Base-by-base conservation (phyloP, 2,113 vertebrate species). In the Lophochroa leadbeateri region DNA sequence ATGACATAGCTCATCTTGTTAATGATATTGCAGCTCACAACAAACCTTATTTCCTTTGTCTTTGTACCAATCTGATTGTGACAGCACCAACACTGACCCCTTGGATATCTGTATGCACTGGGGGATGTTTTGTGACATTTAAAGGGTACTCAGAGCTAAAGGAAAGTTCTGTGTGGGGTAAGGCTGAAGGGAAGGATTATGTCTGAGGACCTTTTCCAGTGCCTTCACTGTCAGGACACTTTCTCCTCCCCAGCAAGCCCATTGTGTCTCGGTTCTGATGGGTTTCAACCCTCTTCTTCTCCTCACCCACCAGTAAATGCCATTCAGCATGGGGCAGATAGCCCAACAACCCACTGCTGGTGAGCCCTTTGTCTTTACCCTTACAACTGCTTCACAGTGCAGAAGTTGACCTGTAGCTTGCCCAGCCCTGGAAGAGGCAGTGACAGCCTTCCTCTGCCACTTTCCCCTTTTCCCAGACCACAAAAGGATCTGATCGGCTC, bases 241-340 rank as follows among this genome's bases (percentile, higher is more conserved):
- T 65, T 23, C 16, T 68, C 17, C 13, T 82, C 8, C 27, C 9
- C 35, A 58, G 14, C 4, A 86, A 68, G 35, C 7, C 11, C 13
- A 3, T 27, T 49, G 19, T 8, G 7, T 78, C 23, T 41, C 0
- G 0, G 16, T 17, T 65, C 39, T 90, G 52, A 28, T 39, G 31
- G 14, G 7, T 82, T 17, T 86, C 69, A 90, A 5, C 11, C 19
- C 12, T 29, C 11, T 37, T 52, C 11, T 2, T 72, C 1, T 67
- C 8, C n/a, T 46, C 7, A 57, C 7, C 25, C 29, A 46, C 9
- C 49, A 35, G 20, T 18, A 39, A 44, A 25, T 14, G 8, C 11
- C 37, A 27, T 50, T 28, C 1, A 1, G 15, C 10, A 23, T 0
- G 1, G 31, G 7, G 13, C n/a, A 49, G 31, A 6, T 67, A 53